Percentiles rank a stretch among this genome's conserved stretches.
phyloP scores from a whole-genome alignment of 2,888 invertebrate species.

The Creontiades dilutus region DNA sequence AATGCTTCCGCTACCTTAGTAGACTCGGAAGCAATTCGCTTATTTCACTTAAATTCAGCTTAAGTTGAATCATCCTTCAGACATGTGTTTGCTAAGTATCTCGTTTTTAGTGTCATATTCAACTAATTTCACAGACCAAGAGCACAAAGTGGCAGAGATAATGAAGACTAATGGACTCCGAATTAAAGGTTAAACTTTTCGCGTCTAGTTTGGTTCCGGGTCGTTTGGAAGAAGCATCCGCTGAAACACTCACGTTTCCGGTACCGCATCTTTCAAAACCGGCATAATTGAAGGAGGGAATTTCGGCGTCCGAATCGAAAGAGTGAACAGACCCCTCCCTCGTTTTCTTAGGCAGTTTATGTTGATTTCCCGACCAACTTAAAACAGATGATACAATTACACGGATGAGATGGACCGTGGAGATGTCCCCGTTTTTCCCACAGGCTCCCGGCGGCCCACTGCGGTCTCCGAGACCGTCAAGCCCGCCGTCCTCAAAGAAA shows the following conservation, averaged over 20 bases:
- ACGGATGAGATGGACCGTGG: conserved; percentile 72
- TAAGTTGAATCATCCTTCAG: too few species aligned
- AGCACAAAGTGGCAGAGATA: too few species aligned
- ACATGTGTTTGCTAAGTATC: too few species aligned
- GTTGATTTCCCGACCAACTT: conserved; percentile 68
- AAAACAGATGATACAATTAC: conserved; percentile 71
- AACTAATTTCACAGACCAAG: too few species aligned
- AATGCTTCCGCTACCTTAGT: too few species aligned
- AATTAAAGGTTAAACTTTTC: not conserved
- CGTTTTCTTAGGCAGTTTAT: conserved; percentile 69
- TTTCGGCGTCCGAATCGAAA: conserved; percentile 57
- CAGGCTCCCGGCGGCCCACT: conserved; percentile 37
- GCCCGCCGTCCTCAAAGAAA: conserved; percentile 53
- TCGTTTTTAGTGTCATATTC: too few species aligned
- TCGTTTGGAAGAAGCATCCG: conserved; percentile 51
- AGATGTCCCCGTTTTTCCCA: conserved; percentile 71
- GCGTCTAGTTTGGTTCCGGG: conserved; percentile 41
- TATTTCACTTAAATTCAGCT: too few species aligned
- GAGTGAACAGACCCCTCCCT: not conserved
- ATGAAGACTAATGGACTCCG: not conserved
- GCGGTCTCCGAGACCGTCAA: conserved; percentile 14
- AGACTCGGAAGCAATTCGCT: too few species aligned
- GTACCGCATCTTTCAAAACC: conserved; percentile 38
- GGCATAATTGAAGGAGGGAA: conserved; percentile 41
- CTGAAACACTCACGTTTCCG: conserved; percentile 28